Percentiles rank a stretch among this genome's conserved stretches.
Conservation (phyloP, 2,888 invertebrate species). For the Drosophila paramelanica region DNA sequence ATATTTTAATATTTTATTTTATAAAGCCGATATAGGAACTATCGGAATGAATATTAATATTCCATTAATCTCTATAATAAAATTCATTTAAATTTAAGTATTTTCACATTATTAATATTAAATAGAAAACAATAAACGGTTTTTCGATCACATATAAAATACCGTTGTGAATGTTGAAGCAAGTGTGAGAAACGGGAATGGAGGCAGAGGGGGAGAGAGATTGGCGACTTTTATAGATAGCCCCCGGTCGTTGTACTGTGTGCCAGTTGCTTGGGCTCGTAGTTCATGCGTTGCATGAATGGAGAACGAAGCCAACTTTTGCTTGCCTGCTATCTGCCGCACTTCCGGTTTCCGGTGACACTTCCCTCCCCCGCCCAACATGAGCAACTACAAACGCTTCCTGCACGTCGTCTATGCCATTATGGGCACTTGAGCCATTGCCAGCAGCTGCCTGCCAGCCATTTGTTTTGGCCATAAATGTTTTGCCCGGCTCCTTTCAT, state of each 20-base stretch:
- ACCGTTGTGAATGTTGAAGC: no score
- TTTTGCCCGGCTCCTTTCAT: constrained; percentile 41
- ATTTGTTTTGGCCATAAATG: constrained; percentile 73
- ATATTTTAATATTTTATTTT: no score
- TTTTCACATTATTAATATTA: no score
- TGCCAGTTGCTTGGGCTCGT: constrained; percentile 36
- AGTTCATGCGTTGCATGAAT: constrained; percentile 27
- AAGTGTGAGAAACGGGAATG: neutral
- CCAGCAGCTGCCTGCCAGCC: constrained; percentile 62
- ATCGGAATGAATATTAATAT: no score
- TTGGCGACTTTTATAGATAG: constrained; percentile 3
- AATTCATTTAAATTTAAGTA: no score
- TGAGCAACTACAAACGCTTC: constrained; percentile 57
- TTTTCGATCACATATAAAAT: neutral
- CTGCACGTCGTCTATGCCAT: constrained; percentile 76
- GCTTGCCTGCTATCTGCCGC: constrained; percentile 73
- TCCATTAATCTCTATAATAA: no score
- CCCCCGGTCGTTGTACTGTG: constrained; percentile 19
- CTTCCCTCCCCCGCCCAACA: constrained; percentile 50
- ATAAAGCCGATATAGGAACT: no score
- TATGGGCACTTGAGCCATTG: constrained; percentile 77
- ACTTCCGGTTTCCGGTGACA: constrained; percentile 76
- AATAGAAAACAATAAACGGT: neutral
- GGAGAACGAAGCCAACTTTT: constrained; percentile 58
- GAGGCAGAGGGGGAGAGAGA: neutral